These are phyloP conservation scores for Amphiduros pacificus DNA, from an alignment of 2,888 invertebrate species.

Conservation along the genomic window DNA sequence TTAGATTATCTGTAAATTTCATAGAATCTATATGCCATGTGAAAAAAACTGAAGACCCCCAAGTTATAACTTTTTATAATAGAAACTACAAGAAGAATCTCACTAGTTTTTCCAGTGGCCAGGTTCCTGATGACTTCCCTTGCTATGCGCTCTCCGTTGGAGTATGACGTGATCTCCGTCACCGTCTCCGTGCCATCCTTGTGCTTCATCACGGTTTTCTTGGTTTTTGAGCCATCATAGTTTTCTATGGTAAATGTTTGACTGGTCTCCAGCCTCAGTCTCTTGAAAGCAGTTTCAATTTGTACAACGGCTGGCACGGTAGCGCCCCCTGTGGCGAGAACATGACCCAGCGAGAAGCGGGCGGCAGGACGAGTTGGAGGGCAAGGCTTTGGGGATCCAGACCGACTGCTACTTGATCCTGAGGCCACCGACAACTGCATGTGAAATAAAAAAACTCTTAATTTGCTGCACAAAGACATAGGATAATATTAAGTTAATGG, in stretches of 20 bases:
- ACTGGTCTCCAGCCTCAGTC: constrained; percentile 36
- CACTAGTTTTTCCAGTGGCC: constrained; percentile 25
- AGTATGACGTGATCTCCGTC: constrained; percentile 37
- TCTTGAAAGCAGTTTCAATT: constrained; percentile 51
- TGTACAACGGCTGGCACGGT: constrained; percentile 28
- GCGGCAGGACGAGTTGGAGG: constrained; percentile 3
- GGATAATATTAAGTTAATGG: too few relatives aligned
- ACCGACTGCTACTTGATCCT: constrained; percentile 6
- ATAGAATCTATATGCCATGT: too few relatives aligned
- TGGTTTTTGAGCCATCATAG: constrained; percentile 54
- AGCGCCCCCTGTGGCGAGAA: constrained; percentile 2
- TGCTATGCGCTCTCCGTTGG: constrained; percentile 31
- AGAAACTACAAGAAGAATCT: background rate
- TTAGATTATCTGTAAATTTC: too few relatives aligned
- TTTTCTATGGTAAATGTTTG: constrained; percentile 48
- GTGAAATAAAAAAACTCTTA: too few relatives aligned
- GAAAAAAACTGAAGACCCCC: too few relatives aligned
- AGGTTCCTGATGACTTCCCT: constrained; percentile 20
- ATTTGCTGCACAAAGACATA: too few relatives aligned
- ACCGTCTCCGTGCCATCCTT: constrained; percentile 41
- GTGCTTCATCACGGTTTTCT: constrained; percentile 39
- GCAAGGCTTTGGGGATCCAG: constrained; percentile 24
- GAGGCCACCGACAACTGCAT: too few relatives aligned
- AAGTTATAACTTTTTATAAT: background rate
- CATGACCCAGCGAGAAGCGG: background rate